phyloP scores from a whole-genome alignment of 92 coral and sea anemone species.

The Palythoa grandis region DNA sequence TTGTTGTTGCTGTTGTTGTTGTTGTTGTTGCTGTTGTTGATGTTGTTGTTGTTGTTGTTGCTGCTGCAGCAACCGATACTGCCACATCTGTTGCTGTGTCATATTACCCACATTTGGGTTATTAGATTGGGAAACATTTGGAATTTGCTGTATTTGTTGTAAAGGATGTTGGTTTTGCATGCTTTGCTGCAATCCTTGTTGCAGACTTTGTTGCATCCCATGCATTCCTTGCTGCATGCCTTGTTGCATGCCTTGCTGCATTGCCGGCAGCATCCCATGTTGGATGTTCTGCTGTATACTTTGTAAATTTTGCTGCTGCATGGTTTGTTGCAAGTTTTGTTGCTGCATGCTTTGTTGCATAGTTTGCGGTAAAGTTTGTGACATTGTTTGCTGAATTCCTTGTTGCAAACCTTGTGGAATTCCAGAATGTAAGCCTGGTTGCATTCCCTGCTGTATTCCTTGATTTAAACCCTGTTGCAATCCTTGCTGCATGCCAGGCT shows the following conservation, averaged over 20 bases:
- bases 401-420: conserved; percentile 59
- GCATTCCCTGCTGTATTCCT: conserved; percentile 72
- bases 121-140: conserved; percentile 66
- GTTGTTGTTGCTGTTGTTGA: conserved; percentile 74
- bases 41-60: conserved; percentile 64
- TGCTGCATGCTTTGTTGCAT: conserved; percentile 84
- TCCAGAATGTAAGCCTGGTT: conserved; percentile 59
- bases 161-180: conserved; percentile 68
- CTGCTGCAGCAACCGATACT: conserved; percentile 62
- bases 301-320: conserved; percentile 68
- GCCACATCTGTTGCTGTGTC: conserved; percentile 84
- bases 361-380: conserved; percentile 61
- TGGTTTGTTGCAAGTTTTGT: conserved; percentile 60
- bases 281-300: conserved; percentile 69
- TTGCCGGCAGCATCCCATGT: conserved; percentile 76
- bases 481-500: conserved; percentile 56
- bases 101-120: conserved; percentile 51
- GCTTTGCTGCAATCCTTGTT: conserved; percentile 77
- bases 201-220: conserved; percentile 80
- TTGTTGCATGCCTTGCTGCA: conserved; percentile 79
- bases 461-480: conserved; percentile 66
- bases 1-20: conserved; percentile 73
- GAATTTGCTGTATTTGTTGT: conserved; percentile 83
- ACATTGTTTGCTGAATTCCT: conserved; percentile 75
- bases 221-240: conserved; percentile 74